A percentile compares a stretch with the other conserved stretches of the same genome.
Evolutionary conservation across 2,797 vertebrate genomes (phyloP).

Genomic region (Sebastes nivosus): DNA sequence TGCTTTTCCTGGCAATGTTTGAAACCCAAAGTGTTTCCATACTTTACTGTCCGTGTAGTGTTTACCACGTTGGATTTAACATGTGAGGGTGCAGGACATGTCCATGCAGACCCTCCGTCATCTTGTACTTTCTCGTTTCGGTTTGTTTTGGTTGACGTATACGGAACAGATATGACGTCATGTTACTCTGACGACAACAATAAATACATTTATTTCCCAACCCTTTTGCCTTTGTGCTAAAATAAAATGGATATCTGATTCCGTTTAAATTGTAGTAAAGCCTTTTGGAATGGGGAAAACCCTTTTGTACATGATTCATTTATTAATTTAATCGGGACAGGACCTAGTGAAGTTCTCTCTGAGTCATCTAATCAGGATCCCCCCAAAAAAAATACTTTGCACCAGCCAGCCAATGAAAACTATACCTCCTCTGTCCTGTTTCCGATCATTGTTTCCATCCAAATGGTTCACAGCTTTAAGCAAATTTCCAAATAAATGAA

Average conservation of each 20-base stretch:
- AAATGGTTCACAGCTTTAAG: neutral
- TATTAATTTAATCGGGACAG: neutral
- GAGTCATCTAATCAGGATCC: slow-evolving; percentile 1
- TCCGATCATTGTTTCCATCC: slow-evolving; percentile 1
- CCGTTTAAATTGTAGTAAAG: neutral
- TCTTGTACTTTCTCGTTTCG: too few species aligned
- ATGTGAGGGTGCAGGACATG: too few species aligned
- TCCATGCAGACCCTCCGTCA: rapidly evolving
- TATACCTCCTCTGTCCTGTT: neutral
- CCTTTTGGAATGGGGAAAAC: neutral
- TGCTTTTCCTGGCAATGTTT: too few species aligned
- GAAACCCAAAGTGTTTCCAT: too few species aligned
- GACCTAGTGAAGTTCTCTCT: neutral
- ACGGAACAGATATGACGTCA: too few species aligned
- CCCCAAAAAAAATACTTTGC: neutral
- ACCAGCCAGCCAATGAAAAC: slow-evolving; percentile 10
- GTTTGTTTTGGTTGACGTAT: too few species aligned
- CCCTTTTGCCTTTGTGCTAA: neutral
- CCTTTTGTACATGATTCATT: neutral
- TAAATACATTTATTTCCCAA: too few species aligned
- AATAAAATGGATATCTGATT: neutral
- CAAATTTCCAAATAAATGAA: neutral
- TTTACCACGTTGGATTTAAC: too few species aligned
- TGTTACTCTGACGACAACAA: too few species aligned
- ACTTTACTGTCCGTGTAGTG: too few species aligned